phyloP scores from a whole-genome alignment of 1,140 invertebrate genomes.

The Coelopa frigida region DNA sequence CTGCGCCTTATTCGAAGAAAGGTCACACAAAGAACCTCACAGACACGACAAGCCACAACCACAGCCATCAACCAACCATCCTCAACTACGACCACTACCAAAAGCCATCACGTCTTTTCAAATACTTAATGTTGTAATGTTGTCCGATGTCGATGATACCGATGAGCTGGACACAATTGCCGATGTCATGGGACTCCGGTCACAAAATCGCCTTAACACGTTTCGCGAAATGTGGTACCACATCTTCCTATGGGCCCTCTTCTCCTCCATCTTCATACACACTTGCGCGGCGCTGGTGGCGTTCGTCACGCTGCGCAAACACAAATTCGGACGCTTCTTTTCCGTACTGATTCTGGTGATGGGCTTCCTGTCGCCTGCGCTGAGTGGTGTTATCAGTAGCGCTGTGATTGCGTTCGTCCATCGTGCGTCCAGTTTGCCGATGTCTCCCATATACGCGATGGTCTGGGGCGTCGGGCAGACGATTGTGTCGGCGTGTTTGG shows the following conservation, averaged over 20 bases:
- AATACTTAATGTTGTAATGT: too few species aligned
- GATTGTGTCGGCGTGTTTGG: constrained; percentile 75
- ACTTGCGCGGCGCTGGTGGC: constrained; percentile 82
- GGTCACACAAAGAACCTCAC: too few species aligned
- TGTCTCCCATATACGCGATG: constrained; percentile 84
- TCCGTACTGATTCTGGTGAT: constrained; percentile 79
- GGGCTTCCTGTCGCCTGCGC: constrained; percentile 77
- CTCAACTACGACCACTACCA: too few species aligned
- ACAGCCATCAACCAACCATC: too few species aligned
- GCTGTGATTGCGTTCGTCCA: constrained; percentile 92
- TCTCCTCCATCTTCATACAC: constrained; percentile 88
- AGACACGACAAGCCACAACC: too few species aligned
- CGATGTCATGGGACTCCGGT: constrained; percentile 55
- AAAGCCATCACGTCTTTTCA: too few species aligned
- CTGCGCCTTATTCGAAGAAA: too few species aligned
- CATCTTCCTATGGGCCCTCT: constrained; percentile 80
- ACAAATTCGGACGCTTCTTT: constrained; percentile 89
- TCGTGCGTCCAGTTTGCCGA: constrained; percentile 74
- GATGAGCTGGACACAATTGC: constrained; percentile 58
- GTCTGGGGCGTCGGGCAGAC: constrained; percentile 92
- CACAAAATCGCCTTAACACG: constrained; percentile 53
- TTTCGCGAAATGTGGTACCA: constrained; percentile 93
- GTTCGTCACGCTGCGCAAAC: constrained; percentile 81
- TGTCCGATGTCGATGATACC: constrained; percentile 46
- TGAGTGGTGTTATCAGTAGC: constrained; percentile 82